Conservation (phyloP, 2,113 vertebrate species). For the Hassar affinis region DNA sequence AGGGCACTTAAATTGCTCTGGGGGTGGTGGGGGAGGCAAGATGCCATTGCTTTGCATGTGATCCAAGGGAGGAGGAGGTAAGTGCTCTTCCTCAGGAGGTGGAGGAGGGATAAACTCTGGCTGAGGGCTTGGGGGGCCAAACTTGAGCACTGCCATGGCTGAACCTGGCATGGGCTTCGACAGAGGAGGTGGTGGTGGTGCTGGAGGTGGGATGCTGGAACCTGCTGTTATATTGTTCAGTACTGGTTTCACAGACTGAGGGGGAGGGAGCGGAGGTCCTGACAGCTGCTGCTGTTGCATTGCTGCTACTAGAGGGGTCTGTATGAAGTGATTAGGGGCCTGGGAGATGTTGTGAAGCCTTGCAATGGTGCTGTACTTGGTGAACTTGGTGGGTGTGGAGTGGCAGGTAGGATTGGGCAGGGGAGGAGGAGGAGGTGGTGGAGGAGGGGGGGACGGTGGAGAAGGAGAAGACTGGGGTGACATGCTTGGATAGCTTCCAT, state of each 20-base stretch:
- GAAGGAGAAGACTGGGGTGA: conserved; percentile 77
- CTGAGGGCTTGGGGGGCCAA: conserved; percentile 69
- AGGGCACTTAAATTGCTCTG: conserved; percentile 45
- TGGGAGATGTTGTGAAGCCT: conserved; percentile 77
- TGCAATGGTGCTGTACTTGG: conserved; percentile 88
- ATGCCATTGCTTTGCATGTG: conserved; percentile 59
- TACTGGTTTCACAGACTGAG: conserved; percentile 65
- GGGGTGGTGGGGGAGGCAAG: conserved; percentile 60
- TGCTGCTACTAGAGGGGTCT: conserved; percentile 44
- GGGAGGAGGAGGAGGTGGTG: conserved; percentile 57
- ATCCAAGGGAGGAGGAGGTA: conserved; percentile 49
- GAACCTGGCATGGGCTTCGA: conserved; percentile 72
- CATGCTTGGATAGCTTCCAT: conserved; percentile 68
- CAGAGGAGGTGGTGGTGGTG: conserved; percentile 69
- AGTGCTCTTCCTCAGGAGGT: conserved; percentile 59
- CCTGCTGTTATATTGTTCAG: conserved; percentile 70
- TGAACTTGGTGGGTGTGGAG: conserved; percentile 68
- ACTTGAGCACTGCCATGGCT: conserved; percentile 79
- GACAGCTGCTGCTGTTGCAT: conserved; percentile 47
- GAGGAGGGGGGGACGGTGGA: conserved; percentile 68
- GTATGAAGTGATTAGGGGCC: conserved; percentile 68
- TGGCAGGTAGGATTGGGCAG: conserved; percentile 64
- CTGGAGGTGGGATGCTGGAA: conserved; percentile 68
- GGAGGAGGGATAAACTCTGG: conserved; percentile 72
- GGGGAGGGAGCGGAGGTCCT: conserved; percentile 20